phyloP scores from a whole-genome alignment of 2,113 vertebrate genomes.

The Grantiella picta region DNA sequence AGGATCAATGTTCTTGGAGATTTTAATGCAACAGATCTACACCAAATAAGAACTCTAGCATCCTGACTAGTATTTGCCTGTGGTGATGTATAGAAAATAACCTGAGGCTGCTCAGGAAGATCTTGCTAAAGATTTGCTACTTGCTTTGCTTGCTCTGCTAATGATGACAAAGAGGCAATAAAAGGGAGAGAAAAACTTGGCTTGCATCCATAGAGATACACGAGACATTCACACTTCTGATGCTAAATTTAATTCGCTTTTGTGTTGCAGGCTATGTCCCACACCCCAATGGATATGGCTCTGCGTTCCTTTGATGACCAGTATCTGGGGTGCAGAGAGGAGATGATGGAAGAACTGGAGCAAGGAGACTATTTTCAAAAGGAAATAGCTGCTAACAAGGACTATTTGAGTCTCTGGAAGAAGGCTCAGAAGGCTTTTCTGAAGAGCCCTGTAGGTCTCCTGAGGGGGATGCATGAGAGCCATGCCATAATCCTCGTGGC shows the following conservation, averaged over 20 bases:
- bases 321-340: constrained; percentile 59
- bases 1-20: neutral
- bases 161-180: neutral
- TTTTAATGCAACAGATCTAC: neutral
- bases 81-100: neutral
- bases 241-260: neutral
- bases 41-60: neutral
- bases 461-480: constrained; percentile 27
- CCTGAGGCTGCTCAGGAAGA: neutral
- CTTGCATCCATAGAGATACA: neutral
- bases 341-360: constrained; percentile 44
- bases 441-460: constrained; percentile 3
- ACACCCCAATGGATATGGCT: constrained; percentile 41
- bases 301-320: constrained; percentile 70
- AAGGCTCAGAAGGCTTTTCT: constrained; percentile 1
- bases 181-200: neutral
- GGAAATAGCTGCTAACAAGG: constrained; percentile 31
- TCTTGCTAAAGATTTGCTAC: neutral
- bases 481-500: constrained; percentile 62
- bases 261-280: constrained; percentile 10
- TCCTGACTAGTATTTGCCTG: neutral
- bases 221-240: neutral
- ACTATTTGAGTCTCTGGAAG: constrained; percentile 23
- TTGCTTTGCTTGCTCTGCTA: neutral
- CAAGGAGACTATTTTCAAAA: constrained; percentile 52